A percentile compares a stretch with the other conserved stretches of the same genome.
Conservation (phyloP, 2,113 vertebrate genomes). For the Columba janthina region DNA sequence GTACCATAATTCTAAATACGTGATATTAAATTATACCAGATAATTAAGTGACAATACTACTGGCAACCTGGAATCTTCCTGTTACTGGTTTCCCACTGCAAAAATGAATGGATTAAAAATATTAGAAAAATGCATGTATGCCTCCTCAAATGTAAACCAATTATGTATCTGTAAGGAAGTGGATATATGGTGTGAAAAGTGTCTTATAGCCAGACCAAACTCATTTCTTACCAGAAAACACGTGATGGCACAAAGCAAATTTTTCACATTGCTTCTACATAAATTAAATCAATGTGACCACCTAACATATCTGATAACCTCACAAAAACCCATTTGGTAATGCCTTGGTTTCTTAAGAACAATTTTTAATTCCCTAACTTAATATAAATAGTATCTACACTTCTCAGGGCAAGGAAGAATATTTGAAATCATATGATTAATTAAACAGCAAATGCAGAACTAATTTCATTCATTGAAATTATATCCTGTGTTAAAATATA, state of each 20-base stretch:
- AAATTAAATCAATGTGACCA: neutral
- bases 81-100: neutral
- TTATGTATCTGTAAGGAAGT: neutral
- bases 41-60: neutral
- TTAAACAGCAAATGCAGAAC: neutral
- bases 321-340: neutral
- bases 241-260: neutral
- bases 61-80: neutral
- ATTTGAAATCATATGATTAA: conserved; percentile 28
- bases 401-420: neutral
- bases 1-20: neutral
- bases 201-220: neutral
- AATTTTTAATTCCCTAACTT: neutral
- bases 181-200: neutral
- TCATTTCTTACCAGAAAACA: neutral
- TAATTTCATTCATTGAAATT: neutral
- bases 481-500: neutral
- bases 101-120: neutral
- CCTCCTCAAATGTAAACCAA: neutral
- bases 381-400: neutral
- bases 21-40: neutral
- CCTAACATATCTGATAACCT: neutral
- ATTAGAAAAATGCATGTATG: neutral
- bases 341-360: neutral
- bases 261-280: neutral